Conservation (phyloP, 2,797 vertebrate species). For the Crocidura indochinensis region DNA sequence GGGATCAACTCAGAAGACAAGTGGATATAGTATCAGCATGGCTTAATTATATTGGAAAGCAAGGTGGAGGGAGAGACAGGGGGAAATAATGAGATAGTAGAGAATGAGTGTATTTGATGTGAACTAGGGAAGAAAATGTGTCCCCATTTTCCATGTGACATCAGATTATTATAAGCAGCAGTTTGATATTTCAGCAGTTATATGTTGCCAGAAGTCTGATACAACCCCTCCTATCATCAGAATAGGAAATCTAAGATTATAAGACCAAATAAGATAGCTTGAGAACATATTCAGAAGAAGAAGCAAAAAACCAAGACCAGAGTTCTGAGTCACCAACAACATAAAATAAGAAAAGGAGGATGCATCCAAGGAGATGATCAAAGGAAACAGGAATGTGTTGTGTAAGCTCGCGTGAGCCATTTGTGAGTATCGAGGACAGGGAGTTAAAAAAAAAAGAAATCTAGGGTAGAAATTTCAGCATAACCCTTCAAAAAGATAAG, state of each 20-base stretch:
- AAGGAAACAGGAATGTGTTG: constrained; percentile 34
- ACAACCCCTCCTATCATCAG: background rate
- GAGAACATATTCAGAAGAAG: background rate
- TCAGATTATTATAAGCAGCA: background rate
- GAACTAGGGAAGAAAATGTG: background rate
- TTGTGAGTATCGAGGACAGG: background rate
- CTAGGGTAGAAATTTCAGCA: constrained; percentile 5
- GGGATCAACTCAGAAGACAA: background rate
- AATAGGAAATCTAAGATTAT: background rate
- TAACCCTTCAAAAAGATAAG: constrained; percentile 26
- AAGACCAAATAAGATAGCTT: constrained; percentile 7
- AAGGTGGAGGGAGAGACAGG: background rate
- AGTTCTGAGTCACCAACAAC: background rate
- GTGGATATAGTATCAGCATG: background rate
- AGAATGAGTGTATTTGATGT: background rate
- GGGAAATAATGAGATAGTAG: background rate
- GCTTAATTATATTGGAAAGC: background rate
- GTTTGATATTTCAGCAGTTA: background rate
- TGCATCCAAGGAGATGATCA: background rate
- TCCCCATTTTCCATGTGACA: background rate
- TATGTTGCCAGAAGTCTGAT: background rate
- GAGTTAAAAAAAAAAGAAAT: constrained; percentile 54
- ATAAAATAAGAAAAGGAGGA: background rate
- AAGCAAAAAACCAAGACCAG: constrained; percentile 29
- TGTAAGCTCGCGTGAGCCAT: background rate